phyloP scores from a whole-genome alignment of 2,888 invertebrate species.

The Balanococcus diminutus region DNA sequence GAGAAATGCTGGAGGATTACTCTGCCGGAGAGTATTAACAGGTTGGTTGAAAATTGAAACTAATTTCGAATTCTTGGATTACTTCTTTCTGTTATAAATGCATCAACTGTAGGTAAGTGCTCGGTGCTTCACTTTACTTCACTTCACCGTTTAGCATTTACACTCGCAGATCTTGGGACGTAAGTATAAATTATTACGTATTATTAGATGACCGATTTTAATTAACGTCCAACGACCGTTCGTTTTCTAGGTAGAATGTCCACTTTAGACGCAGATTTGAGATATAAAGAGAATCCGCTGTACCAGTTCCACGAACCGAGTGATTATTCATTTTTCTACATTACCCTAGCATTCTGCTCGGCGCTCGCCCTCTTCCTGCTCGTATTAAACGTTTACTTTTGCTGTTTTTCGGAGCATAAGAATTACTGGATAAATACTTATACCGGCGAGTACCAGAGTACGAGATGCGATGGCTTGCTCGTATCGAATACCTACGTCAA shows the following conservation, averaged over 20 bases:
- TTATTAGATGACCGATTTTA: too few species aligned
- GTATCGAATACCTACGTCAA: neutral
- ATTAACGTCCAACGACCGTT: neutral
- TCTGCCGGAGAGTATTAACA: neutral
- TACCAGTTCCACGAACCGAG: slow-evolving; percentile 69
- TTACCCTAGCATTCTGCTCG: slow-evolving; percentile 78
- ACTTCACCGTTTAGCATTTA: too few species aligned
- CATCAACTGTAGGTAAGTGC: neutral
- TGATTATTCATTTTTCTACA: slow-evolving; percentile 85
- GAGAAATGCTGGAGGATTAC: neutral
- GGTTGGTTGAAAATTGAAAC: neutral
- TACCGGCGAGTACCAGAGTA: too few species aligned
- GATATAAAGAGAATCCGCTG: slow-evolving; percentile 69
- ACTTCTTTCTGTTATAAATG: neutral
- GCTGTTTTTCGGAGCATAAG: slow-evolving; percentile 80
- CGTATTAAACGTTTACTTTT: slow-evolving; percentile 77
- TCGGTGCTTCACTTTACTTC: too few species aligned
- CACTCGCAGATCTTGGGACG: too few species aligned
- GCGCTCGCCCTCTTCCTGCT: slow-evolving; percentile 73
- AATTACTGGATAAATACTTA: slow-evolving; percentile 83
- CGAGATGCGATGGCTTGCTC: slow-evolving; percentile 63
- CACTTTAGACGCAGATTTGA: slow-evolving; percentile 66
- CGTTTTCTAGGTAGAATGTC: slow-evolving; percentile 56
- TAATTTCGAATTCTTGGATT: neutral
- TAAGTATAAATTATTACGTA: too few species aligned